Conservation (phyloP, 1,140 invertebrate genomes). For the Eueides isabella region DNA sequence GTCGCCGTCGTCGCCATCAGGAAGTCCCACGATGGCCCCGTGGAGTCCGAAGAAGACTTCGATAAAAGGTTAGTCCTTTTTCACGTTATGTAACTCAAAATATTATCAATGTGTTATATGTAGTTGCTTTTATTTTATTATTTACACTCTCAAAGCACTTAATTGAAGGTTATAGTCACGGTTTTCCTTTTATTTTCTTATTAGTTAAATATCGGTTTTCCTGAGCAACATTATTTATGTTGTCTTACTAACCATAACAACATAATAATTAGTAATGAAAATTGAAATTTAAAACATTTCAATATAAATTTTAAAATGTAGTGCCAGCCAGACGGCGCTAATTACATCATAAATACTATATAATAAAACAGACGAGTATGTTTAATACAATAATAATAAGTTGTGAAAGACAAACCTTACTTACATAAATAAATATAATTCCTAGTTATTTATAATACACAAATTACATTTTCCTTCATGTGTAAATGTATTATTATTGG, state of each 20-base stretch:
- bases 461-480: no score
- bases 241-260: constrained; percentile 2
- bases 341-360: no score
- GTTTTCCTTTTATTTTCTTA: neutral
- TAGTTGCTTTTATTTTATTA: neutral
- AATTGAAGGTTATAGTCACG: neutral
- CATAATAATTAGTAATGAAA: neutral
- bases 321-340: no score
- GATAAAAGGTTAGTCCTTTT: constrained; percentile 70
- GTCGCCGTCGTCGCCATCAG: constrained; percentile 59
- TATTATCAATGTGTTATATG: constrained; percentile 24
- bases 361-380: no score
- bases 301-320: neutral
- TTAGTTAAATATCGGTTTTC: neutral
- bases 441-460: no score
- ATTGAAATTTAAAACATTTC: neutral
- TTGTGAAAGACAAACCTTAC: no score
- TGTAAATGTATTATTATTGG: no score
- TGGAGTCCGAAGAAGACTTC: constrained; percentile 75
- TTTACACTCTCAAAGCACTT: neutral
- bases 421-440: no score
- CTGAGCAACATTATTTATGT: neutral
- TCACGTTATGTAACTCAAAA: constrained; percentile 78
- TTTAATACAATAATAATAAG: no score
- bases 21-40: constrained; percentile 61